phyloP scores from a whole-genome alignment of 2,888 invertebrate genomes.

The Sturmia bella region DNA sequence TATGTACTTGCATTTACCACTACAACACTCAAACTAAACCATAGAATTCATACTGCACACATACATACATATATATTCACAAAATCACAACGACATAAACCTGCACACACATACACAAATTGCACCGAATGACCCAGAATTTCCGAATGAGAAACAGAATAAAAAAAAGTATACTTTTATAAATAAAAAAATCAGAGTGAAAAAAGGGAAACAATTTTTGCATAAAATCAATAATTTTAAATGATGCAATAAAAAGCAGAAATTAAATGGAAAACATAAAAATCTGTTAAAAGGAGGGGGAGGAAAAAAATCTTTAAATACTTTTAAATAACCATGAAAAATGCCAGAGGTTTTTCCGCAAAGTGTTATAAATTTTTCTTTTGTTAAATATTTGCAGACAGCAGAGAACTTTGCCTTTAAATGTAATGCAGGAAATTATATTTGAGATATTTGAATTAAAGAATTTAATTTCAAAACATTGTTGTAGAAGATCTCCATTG shows the following conservation, averaged over 20 bases:
- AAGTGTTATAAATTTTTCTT: not conserved
- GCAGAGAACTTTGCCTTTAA: too few species aligned
- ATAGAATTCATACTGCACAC: constrained; percentile 12
- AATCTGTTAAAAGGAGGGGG: constrained; percentile 24
- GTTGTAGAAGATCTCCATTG: too few species aligned
- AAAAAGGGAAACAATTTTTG: constrained; percentile 60
- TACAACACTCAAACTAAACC: constrained; percentile 13
- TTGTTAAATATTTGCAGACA: constrained; percentile 19
- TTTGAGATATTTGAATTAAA: too few species aligned
- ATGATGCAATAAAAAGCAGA: constrained; percentile 65
- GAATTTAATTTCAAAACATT: too few species aligned
- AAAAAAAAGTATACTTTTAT: not conserved
- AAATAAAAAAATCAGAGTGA: not conserved
- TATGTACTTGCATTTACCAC: constrained; percentile 32
- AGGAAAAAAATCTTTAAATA: constrained; percentile 26
- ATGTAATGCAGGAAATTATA: too few species aligned
- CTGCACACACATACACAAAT: constrained; percentile 7
- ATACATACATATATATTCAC: too few species aligned
- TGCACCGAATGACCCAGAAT: constrained; percentile 61
- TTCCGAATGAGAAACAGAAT: constrained; percentile 35
- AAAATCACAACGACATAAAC: constrained; percentile 6
- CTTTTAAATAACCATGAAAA: constrained; percentile 34
- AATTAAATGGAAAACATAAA: constrained; percentile 60
- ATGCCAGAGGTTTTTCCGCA: constrained; percentile 13
- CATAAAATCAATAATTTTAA: constrained; percentile 69